Percentiles rank a stretch among this genome's conserved stretches.
Conservation (phyloP, 2,113 vertebrate species). For the Laterallus jamaicensis region DNA sequence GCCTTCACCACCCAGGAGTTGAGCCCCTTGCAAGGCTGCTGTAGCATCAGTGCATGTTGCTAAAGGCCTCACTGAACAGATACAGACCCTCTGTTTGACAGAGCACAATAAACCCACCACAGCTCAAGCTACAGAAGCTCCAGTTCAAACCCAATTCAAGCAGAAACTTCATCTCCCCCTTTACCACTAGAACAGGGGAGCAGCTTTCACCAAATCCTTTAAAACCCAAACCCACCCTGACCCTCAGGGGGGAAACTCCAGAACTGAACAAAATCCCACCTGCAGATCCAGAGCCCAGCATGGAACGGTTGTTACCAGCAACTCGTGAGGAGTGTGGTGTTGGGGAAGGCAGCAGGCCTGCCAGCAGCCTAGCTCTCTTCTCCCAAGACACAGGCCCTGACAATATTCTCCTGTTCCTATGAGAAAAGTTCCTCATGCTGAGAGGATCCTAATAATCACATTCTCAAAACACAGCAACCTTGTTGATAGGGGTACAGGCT, state of each 20-base stretch:
- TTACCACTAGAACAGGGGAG: fast-evolving
- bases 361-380: too few species aligned
- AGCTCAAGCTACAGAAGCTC: background rate
- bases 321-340: fast-evolving
- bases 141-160: fast-evolving
- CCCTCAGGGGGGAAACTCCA: too few species aligned
- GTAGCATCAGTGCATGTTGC: fast-evolving
- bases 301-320: fast-evolving
- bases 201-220: background rate
- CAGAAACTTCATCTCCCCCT: background rate
- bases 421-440: too few species aligned
- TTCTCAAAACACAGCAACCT: too few species aligned
- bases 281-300: background rate
- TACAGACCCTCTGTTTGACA: fast-evolving
- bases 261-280: fast-evolving
- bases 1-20: fast-evolving
- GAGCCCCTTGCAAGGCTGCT: fast-evolving
- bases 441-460: too few species aligned
- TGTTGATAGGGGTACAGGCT: too few species aligned
- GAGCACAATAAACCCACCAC: too few species aligned
- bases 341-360: too few species aligned
- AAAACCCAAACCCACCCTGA: background rate
- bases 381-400: too few species aligned
- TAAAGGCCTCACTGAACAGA: too few species aligned
- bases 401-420: too few species aligned